Evolutionary conservation across 1,140 invertebrate genomes (phyloP).

Genomic region (Tetranychus cinnabarinus): DNA sequence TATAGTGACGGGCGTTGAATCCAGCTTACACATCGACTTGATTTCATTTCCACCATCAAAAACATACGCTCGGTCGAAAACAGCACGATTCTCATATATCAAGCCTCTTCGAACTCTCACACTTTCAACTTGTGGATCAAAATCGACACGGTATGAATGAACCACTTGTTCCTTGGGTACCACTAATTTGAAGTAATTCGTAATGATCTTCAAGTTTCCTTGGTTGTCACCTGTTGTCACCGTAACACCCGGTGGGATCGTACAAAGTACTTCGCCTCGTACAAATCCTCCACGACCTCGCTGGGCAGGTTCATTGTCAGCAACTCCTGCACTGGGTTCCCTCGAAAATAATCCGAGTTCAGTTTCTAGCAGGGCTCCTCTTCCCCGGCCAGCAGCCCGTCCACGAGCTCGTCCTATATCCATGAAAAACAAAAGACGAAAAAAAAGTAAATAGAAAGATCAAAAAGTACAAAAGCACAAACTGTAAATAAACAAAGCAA

Average conservation of each 20-base stretch:
- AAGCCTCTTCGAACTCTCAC: slow-evolving; percentile 33
- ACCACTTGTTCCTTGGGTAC: slow-evolving; percentile 43
- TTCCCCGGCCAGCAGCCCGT: neutral
- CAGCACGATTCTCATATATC: slow-evolving; percentile 27
- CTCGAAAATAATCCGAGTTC: no score
- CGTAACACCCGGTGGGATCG: neutral
- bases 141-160: slow-evolving; percentile 56
- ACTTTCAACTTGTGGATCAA: slow-evolving; percentile 42
- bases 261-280: neutral
- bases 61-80: slow-evolving; percentile 20
- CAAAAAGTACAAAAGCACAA: neutral
- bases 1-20: neutral
- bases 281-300: neutral
- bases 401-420: neutral
- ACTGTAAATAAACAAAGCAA: neutral
- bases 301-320: neutral
- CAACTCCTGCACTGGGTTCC: neutral
- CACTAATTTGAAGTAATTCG: slow-evolving; percentile 50
- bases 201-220: slow-evolving; percentile 24
- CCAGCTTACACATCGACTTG: slow-evolving; percentile 4
- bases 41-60: slow-evolving; percentile 12
- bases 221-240: slow-evolving; percentile 22
- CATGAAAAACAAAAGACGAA: neutral
- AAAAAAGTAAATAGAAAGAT: neutral
- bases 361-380: neutral